Evolutionary conservation across 2,113 vertebrate genomes (phyloP).

Genomic region (Edolisoma coerulescens): DNA sequence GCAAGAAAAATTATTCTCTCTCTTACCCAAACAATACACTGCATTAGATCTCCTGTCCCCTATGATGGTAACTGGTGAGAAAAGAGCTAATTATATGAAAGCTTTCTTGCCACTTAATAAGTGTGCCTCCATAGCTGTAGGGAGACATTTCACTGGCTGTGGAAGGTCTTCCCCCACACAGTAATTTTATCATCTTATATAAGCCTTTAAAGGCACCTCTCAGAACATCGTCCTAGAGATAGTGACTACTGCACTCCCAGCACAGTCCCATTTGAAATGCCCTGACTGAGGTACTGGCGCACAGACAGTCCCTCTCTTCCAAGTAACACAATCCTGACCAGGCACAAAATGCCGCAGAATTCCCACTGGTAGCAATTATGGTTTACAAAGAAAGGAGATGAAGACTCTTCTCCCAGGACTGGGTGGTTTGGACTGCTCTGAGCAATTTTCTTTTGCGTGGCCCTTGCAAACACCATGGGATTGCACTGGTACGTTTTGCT

Average conservation of each 20-base stretch:
- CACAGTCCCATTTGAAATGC: background rate
- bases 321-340: background rate
- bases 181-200: background rate
- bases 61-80: background rate
- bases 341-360: background rate
- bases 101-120: background rate
- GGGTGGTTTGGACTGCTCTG: background rate
- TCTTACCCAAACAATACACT: background rate
- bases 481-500: background rate
- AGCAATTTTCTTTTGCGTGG: rapidly evolving
- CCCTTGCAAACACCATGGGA: background rate
- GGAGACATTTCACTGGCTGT: background rate
- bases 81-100: background rate
- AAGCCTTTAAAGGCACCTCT: background rate
- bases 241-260: background rate
- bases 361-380: background rate
- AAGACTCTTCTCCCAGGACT: background rate
- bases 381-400: background rate
- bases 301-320: background rate
- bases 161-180: background rate
- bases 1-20: constrained; percentile 9
- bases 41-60: background rate
- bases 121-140: background rate
- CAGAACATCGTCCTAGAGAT: background rate
- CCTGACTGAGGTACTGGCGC: background rate